These are phyloP conservation scores for Pristionchus pacificus DNA, from an alignment of 1,140 invertebrate species.

Conservation along the genomic window DNA sequence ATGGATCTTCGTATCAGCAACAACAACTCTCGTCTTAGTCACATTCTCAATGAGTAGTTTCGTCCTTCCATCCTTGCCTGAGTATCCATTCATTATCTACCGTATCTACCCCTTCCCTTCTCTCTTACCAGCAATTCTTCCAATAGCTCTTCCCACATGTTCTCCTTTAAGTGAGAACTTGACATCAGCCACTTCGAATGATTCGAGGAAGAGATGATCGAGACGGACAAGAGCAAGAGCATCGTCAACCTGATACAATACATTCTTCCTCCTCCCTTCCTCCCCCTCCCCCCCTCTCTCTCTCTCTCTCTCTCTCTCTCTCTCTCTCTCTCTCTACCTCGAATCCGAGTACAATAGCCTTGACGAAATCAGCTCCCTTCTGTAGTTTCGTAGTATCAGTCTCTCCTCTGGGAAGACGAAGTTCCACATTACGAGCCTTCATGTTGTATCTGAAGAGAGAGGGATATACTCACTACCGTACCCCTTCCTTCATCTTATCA, in stretches of 20 bases:
- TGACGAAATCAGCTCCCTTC: constrained; percentile 95
- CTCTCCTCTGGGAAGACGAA: constrained; percentile 62
- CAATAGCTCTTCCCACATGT: constrained; percentile 88
- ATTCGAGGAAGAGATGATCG: constrained; percentile 94
- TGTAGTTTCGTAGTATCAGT: constrained; percentile 78
- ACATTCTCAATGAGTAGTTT: constrained; percentile 99
- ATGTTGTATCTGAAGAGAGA: constrained; percentile 73
- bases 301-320: background rate
- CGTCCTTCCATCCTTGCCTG: constrained; percentile 81
- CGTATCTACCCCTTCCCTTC: background rate
- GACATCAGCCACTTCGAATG: constrained; percentile 80
- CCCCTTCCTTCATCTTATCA: too few relatives aligned
- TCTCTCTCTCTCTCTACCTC: constrained; percentile 63
- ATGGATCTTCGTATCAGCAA: constrained; percentile 92
- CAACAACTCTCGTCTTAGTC: constrained; percentile 86
- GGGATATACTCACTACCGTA: too few relatives aligned
- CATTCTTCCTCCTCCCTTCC: background rate
- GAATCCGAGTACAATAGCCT: constrained; percentile 92
- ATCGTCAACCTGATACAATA: constrained; percentile 82
- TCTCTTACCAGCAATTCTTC: constrained; percentile 81
- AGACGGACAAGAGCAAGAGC: constrained; percentile 86
- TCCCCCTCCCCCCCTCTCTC: background rate
- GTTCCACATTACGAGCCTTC: constrained; percentile 82
- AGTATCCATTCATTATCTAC: background rate
- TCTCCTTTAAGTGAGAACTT: constrained; percentile 85